Evolutionary conservation across 2,888 invertebrate genomes (phyloP), one percentile per base, ranked within the genome.

Genomic region (Eilema griseolum): DNA sequence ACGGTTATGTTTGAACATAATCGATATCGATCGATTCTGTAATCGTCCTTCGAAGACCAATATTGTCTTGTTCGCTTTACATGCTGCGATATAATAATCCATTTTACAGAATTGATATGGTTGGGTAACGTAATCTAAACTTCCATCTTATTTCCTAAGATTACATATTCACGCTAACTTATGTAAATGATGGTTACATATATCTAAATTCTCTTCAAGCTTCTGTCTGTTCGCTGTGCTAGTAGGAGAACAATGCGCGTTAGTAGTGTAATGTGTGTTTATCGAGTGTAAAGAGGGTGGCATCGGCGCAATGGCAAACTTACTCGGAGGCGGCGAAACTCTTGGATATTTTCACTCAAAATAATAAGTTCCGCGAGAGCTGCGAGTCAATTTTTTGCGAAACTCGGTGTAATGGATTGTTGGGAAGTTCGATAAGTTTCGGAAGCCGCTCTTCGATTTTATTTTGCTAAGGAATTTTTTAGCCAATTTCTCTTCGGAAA

Each of bases 321-420:
- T 89, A 88, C 84, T 81, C 82, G 77, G 83, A 86, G 90, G 89
- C 93, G 90, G 87, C 89, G 87, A 90, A 92, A 92, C 91, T 92
- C 89, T 84, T 87, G 89, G 92, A 92, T 92, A 91, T 94, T 95
- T 94, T 93, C 92, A 90, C 93, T 94, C 92, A 93, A 94, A 94
- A 95, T 94, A 95, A 95, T 94, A 95, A 94, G 92, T 94, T 92
- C 90, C 89, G 83, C 86, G 84, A 83, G 84, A 86, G 79, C 82
- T 75, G 80, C 73, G 90, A 93, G 92, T 92, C 85, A 92, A 90
- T 94, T 94, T 95, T 94, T 94, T 92, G 90, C 92, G 88, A 93
- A 93, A 94, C 93, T 93, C 90, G 90, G 93, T 93, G 94, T 95
- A 94, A 95, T 95, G 94, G 95, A 93, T 95, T 95, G 94, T 94